Base-by-base conservation (phyloP, 1,140 invertebrate species). In the Doryteuthis pealeii region DNA sequence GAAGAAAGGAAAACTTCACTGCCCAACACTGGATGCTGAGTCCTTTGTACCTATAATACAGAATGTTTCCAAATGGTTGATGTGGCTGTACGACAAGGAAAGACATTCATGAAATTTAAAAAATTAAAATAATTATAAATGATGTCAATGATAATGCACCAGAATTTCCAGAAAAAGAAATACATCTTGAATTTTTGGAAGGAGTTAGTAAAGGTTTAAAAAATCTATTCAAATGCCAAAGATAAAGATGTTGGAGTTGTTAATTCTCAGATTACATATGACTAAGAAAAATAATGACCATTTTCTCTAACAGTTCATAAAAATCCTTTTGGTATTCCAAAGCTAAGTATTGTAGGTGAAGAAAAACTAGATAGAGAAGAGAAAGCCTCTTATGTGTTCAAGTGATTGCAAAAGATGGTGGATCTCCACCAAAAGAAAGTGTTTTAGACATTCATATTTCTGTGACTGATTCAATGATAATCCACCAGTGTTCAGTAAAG, bases 371-470 rank as follows among this genome's bases (percentile, higher is more conserved):
- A 86, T 58, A 75, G 82, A 18, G 84, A 86, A 77, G 75, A 28
- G 6, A 73, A 72, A 10, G 78, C 76, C 31, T 76, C 68, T 30
- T 84, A 86, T 26, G 33, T 74, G 18, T 87, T 98, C 93, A 96
- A 89, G 92, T 98, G 2, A 90, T 94, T 79, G 95, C 95, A 0
- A 87, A 95, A 77, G 95, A 97, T 87, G 94, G 93, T 18, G 84
- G 83, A 0, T 74, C 32, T 1, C 82, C 82, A 26, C 94, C 94
- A 1, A 94, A 92, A 80, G 96, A 95, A 83, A 94, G 93, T 0
- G 90, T 91, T 67, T 91, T 93, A 22, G 90, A 92, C 22, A 74
- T 83, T n/a, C 78, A 83, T 54, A 66, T 83, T 28, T 69, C 74
- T 2, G 70, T 84, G n/a, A 71, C 43, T n/a, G 82, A 84, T 76